Conservation (phyloP, 2,888 invertebrate species). For the Didymodactylos carnosus region DNA sequence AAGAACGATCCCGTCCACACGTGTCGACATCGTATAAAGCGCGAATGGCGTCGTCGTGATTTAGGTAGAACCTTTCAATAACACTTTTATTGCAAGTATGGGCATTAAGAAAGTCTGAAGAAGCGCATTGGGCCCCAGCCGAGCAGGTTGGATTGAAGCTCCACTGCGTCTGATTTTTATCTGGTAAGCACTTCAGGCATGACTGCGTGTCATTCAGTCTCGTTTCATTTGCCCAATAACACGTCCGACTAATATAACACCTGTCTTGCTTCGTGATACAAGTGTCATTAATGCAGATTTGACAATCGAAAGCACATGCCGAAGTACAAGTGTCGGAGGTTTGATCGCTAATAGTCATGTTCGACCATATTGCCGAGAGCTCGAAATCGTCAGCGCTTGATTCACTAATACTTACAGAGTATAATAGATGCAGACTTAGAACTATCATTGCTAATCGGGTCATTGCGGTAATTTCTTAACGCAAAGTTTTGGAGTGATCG, state of each 20-base stretch:
- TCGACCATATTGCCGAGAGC: too few relatives aligned
- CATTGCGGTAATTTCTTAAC: too few relatives aligned
- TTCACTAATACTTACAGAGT: too few relatives aligned
- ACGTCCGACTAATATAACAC: not conserved
- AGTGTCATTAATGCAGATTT: too few relatives aligned
- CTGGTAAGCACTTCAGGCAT: not conserved
- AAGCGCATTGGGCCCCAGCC: not conserved
- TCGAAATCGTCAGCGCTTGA: too few relatives aligned
- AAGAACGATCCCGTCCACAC: not conserved
- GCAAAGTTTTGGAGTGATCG: too few relatives aligned
- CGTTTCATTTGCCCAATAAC: not conserved
- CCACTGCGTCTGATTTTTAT: not conserved
- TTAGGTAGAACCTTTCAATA: not conserved
- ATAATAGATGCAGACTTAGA: too few relatives aligned
- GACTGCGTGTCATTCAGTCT: not conserved
- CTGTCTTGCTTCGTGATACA: not conserved
- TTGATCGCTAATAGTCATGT: too few relatives aligned
- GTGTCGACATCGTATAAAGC: not conserved
- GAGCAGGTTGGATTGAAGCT: not conserved
- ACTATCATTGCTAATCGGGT: too few relatives aligned
- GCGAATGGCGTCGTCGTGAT: not conserved
- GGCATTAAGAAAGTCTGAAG: fast-evolving
- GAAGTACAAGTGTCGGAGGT: too few relatives aligned
- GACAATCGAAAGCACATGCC: too few relatives aligned
- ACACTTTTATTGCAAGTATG: not conserved